Percentiles rank a stretch among this genome's conserved stretches.
phyloP scores from a whole-genome alignment of 2,888 invertebrate genomes.

The Clistopyga incitator region DNA sequence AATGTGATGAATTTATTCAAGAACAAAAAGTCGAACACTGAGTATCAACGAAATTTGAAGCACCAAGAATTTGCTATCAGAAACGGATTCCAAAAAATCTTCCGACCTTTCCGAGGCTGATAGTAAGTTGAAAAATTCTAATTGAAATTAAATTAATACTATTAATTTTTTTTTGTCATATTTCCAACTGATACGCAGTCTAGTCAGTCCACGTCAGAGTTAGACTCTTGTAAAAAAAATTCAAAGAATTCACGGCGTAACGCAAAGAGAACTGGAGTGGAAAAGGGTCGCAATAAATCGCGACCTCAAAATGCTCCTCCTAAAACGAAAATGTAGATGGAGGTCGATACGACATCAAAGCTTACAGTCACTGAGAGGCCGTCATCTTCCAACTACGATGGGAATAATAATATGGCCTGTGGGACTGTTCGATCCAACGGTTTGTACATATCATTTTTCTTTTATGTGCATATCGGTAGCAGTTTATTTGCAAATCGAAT shows the following conservation, averaged over 20 bases:
- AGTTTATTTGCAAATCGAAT: constrained; percentile 1
- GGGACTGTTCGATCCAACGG: background rate
- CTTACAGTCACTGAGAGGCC: background rate
- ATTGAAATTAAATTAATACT: background rate
- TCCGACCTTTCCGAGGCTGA: constrained; percentile 6
- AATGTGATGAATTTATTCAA: constrained; percentile 2
- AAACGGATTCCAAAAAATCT: background rate
- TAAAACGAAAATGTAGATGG: background rate
- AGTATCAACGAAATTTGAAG: background rate
- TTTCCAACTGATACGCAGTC: constrained; percentile 10
- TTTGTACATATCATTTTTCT: background rate
- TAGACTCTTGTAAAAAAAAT: background rate
- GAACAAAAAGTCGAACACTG: background rate
- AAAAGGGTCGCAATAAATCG: constrained; percentile 1
- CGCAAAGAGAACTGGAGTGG: constrained; percentile 1
- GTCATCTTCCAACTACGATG: background rate
- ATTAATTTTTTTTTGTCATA: background rate
- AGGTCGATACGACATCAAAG: background rate
- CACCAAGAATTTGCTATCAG: constrained; percentile 5
- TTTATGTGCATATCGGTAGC: constrained; percentile 8
- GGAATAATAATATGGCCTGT: background rate
- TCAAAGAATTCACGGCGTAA: background rate
- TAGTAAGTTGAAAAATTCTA: background rate
- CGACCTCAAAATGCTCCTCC: background rate
- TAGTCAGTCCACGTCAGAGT: constrained; percentile 1